A percentile compares a stretch with the other conserved stretches of the same genome.
Evolutionary conservation across 2,797 vertebrate species (phyloP).

Genomic region (Chelmon rostratus): DNA sequence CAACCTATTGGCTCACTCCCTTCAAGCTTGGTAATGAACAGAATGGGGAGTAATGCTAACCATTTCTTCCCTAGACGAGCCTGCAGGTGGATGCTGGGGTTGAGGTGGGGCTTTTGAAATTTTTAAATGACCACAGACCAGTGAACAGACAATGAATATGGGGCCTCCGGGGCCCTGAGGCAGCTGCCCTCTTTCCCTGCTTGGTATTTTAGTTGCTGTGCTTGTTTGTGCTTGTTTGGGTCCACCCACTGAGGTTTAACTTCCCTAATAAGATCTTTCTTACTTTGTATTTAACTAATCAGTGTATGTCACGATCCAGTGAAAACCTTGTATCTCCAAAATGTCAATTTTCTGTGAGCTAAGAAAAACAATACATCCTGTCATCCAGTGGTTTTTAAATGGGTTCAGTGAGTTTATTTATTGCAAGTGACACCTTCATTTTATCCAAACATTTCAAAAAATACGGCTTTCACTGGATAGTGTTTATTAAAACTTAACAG

Average conservation of each 20-base stretch:
- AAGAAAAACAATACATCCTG: neutral
- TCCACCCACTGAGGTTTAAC: slow-evolving; percentile 10
- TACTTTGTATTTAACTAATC: neutral
- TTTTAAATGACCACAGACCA: slow-evolving; percentile 6
- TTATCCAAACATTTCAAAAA: too few species aligned
- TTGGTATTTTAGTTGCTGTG: slow-evolving; percentile 4
- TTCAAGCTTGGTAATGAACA: neutral
- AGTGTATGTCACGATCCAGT: neutral
- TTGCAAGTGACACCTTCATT: too few species aligned
- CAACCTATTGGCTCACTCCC: neutral
- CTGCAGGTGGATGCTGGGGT: neutral
- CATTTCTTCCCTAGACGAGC: neutral
- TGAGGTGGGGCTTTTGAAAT: neutral
- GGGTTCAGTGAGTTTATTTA: too few species aligned
- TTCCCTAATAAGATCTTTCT: slow-evolving; percentile 2
- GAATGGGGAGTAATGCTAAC: neutral
- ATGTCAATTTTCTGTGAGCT: neutral
- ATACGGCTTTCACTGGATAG: neutral
- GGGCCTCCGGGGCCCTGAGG: neutral
- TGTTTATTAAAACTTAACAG: neutral
- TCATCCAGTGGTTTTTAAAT: neutral
- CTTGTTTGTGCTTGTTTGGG: slow-evolving; percentile 11
- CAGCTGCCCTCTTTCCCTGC: neutral
- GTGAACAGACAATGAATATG: neutral
- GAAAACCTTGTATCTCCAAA: neutral